Percentiles rank a stretch among this genome's conserved stretches.
phyloP scores from a whole-genome alignment of 2,888 invertebrate species.

The Ophion costatus region DNA sequence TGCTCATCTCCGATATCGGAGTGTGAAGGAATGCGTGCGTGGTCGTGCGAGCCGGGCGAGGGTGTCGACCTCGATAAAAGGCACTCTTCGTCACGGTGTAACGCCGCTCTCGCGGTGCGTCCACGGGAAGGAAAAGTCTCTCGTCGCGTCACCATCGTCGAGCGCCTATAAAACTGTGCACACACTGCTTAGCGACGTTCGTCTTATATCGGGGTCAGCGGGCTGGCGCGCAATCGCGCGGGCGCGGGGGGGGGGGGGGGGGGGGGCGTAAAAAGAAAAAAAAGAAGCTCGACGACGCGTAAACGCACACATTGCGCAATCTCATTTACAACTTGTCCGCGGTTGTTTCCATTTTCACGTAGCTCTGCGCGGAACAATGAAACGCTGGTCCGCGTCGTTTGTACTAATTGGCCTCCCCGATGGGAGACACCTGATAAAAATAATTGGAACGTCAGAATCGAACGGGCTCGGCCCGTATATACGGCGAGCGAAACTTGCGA shows the following conservation, averaged over 20 bases:
- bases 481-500: background rate
- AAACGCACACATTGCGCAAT: constrained; percentile 65
- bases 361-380: constrained; percentile 34
- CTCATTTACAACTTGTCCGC: constrained; percentile 46
- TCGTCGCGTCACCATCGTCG: constrained; percentile 24
- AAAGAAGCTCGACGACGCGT: constrained; percentile 57
- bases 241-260: background rate
- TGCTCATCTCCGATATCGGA: background rate
- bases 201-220: constrained; percentile 68
- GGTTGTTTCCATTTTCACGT: constrained; percentile 23
- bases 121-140: constrained; percentile 21
- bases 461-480: background rate
- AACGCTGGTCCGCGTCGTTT: constrained; percentile 28
- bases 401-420: constrained; percentile 40
- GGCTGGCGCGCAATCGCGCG: constrained; percentile 36
- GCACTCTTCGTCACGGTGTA: constrained; percentile 63
- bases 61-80: constrained; percentile 75
- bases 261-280: constrained; percentile 57
- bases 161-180: constrained; percentile 44
- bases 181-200: constrained; percentile 48
- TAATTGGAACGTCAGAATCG: background rate
- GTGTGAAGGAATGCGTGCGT: constrained; percentile 6
- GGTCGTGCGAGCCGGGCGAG: constrained; percentile 61
- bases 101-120: constrained; percentile 12
- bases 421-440: constrained; percentile 8